A percentile compares a stretch with the other conserved stretches of the same genome.
phyloP scores from a whole-genome alignment of 2,797 vertebrate genomes.

The Euphonia xanthogaster region DNA sequence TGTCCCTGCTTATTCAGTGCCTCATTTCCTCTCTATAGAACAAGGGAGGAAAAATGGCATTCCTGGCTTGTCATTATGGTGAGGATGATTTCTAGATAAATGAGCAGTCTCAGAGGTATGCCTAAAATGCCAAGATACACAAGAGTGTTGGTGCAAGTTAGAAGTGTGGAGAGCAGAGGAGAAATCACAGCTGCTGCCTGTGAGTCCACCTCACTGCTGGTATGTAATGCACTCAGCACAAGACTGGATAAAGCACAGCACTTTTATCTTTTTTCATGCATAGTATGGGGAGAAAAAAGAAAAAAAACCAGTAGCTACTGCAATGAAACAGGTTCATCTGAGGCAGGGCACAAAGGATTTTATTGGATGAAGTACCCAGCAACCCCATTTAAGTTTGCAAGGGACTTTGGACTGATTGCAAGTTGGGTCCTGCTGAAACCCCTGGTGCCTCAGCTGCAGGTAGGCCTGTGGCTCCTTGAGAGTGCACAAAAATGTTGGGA shows the following conservation, averaged over 20 bases:
- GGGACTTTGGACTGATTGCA: neutral
- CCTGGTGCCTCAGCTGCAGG: neutral
- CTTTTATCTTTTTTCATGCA: neutral
- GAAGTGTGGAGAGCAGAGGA: neutral
- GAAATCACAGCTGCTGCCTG: neutral
- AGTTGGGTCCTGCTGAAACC: neutral
- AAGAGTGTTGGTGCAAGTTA: neutral
- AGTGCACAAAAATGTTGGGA: rapidly evolving
- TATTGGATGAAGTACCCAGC: neutral
- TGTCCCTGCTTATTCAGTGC: neutral
- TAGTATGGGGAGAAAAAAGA: no score
- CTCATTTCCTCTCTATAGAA: neutral
- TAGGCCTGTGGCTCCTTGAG: neutral
- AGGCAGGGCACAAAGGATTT: neutral
- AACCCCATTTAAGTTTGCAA: neutral
- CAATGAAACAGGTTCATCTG: neutral
- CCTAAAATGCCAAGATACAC: neutral
- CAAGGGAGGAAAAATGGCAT: neutral
- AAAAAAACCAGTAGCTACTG: rapidly evolving
- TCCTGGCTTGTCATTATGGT: neutral
- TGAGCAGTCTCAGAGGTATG: neutral
- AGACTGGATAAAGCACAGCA: neutral
- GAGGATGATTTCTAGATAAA: neutral
- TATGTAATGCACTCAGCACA: neutral
- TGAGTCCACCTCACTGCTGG: rapidly evolving